Conservation (phyloP, 2,888 invertebrate genomes). For the Conistra vaccinii region DNA sequence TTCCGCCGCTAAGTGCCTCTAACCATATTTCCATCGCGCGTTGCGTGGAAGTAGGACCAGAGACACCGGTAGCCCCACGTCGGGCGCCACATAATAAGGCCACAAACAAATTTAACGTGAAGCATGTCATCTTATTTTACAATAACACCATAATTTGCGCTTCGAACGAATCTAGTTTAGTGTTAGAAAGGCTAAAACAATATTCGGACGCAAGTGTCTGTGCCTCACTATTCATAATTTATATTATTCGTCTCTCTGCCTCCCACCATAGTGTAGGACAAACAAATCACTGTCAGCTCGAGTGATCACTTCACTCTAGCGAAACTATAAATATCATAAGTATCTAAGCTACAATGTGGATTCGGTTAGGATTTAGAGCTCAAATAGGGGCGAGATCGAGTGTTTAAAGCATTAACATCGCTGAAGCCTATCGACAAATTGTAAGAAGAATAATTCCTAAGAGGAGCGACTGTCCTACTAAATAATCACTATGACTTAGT, state of each 20-base stretch:
- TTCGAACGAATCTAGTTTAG: conserved; percentile 74
- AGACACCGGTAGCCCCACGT: conserved; percentile 79
- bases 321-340: conserved; percentile 59
- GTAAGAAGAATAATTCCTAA: conserved; percentile 79
- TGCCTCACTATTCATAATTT: conserved; percentile 68
- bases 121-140: conserved; percentile 79
- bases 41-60: conserved; percentile 57
- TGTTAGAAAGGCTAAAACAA: conserved; percentile 75
- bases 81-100: conserved; percentile 88
- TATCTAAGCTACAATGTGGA: conserved; percentile 77
- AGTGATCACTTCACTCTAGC: conserved; percentile 60
- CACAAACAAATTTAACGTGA: conserved; percentile 88
- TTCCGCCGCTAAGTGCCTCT: conserved; percentile 76
- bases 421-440: conserved; percentile 77
- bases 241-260: conserved; percentile 42
- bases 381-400: conserved; percentile 84
- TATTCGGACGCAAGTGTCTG: conserved; percentile 84
- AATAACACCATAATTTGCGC: conserved; percentile 82
- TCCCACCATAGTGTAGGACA: conserved; percentile 37
- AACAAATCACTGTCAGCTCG: conserved; percentile 39
- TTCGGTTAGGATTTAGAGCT: conserved; percentile 75
- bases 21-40: conserved; percentile 62
- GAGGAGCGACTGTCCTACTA: conserved; percentile 77
- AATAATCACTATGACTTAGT: conserved; percentile 87
- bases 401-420: conserved; percentile 82